Evolutionary conservation across 2,797 vertebrate species (phyloP).

Genomic region (Nyctibius grandis): DNA sequence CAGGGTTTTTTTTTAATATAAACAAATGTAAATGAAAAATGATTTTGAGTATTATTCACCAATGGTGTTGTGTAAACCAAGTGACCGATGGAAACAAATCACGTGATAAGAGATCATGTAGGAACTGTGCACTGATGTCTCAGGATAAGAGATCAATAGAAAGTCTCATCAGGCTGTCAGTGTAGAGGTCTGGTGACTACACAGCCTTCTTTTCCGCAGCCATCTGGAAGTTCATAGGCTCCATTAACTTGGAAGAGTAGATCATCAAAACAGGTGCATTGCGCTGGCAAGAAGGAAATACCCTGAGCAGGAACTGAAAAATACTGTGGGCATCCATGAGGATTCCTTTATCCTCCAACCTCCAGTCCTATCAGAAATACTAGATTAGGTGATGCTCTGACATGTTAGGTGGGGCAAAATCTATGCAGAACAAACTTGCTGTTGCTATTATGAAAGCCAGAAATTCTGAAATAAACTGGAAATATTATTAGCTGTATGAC

Average conservation of each 20-base stretch:
- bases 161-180: background rate
- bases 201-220: background rate
- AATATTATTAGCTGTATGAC: background rate
- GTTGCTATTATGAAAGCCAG: background rate
- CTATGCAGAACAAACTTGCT: background rate
- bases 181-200: background rate
- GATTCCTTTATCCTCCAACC: background rate
- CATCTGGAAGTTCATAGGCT: constrained; percentile 30
- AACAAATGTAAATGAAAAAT: background rate
- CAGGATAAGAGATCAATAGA: background rate
- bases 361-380: background rate
- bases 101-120: background rate
- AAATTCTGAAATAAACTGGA: background rate
- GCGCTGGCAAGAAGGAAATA: background rate
- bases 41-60: background rate
- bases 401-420: background rate
- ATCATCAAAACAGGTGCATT: constrained; percentile 6
- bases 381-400: background rate
- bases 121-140: background rate
- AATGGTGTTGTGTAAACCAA: background rate
- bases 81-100: background rate
- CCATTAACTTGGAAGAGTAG: constrained; percentile 33
- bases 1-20: background rate
- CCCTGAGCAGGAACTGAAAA: background rate
- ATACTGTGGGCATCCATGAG: background rate